A percentile compares a stretch with the other conserved stretches of the same genome.
These are phyloP conservation scores for Tenebrosternarchus preto DNA, from an alignment of 2,113 vertebrate genomes.

Conservation along the genomic window DNA sequence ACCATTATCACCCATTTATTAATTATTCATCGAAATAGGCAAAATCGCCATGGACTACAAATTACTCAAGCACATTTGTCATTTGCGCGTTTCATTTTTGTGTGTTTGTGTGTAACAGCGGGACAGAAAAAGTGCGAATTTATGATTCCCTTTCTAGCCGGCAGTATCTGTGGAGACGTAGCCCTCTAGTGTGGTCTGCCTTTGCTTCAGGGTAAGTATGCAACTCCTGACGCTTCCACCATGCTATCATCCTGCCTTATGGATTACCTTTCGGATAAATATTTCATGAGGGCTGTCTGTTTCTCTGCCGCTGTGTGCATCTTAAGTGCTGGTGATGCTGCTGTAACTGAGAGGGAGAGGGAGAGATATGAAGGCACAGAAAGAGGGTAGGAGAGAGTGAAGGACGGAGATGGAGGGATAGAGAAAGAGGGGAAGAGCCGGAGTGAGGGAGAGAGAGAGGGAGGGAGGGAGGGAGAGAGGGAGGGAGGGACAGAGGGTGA, in stretches of 20 bases:
- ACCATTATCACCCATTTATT: slow-evolving; percentile 15
- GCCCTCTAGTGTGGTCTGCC: slow-evolving; percentile 19
- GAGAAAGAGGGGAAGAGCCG: not conserved
- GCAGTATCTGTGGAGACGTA: not conserved
- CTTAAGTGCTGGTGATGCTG: slow-evolving; percentile 17
- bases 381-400: not conserved
- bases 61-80: slow-evolving; percentile 21
- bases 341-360: slow-evolving; percentile 23
- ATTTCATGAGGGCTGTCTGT: slow-evolving; percentile 42
- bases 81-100: not conserved
- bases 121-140: slow-evolving; percentile 5
- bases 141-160: slow-evolving; percentile 37
- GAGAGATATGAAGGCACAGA: not conserved
- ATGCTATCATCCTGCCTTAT: slow-evolving; percentile 42
- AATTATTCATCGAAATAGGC: slow-evolving; percentile 21
- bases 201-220: slow-evolving; percentile 39
- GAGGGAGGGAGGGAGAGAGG: too few species aligned
- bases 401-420: not conserved
- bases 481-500: not conserved
- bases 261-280: slow-evolving; percentile 53
- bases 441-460: too few species aligned
- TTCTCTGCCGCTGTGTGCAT: slow-evolving; percentile 25
- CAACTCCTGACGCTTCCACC: slow-evolving; percentile 30
- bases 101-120: not conserved
- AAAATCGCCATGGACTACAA: slow-evolving; percentile 30